Evolutionary conservation across 2,113 vertebrate species (phyloP).

Genomic region (Nannospalax galili): DNA sequence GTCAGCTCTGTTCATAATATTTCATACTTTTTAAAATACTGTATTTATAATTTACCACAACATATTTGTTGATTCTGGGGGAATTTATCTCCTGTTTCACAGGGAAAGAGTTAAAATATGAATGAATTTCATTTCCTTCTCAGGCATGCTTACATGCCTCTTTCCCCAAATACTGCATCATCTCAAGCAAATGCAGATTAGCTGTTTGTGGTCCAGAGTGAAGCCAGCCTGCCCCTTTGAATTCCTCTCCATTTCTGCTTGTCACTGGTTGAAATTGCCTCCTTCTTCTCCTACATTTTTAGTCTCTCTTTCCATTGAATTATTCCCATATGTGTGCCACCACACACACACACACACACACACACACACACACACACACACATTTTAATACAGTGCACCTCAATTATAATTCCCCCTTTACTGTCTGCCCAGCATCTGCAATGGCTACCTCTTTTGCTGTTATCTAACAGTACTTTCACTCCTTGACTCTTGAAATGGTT

Average conservation of each 20-base stretch:
- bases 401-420: background rate
- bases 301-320: background rate
- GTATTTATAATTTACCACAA: background rate
- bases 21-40: background rate
- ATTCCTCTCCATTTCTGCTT: background rate
- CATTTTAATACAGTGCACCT: background rate
- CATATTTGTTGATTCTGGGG: background rate
- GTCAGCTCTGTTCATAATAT: background rate
- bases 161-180: background rate
- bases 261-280: background rate
- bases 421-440: background rate
- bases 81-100: background rate
- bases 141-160: background rate
- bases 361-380: background rate
- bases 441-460: background rate
- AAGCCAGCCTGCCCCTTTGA: background rate
- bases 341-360: background rate
- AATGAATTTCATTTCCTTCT: background rate
- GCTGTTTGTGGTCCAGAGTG: background rate
- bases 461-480: background rate
- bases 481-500: background rate
- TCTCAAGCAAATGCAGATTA: background rate
- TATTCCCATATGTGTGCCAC: background rate
- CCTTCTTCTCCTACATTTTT: background rate
- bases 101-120: background rate